Percentiles rank a stretch among this genome's conserved stretches.
phyloP scores from a whole-genome alignment of 2,888 invertebrate species.

The Parelbella ahira region DNA sequence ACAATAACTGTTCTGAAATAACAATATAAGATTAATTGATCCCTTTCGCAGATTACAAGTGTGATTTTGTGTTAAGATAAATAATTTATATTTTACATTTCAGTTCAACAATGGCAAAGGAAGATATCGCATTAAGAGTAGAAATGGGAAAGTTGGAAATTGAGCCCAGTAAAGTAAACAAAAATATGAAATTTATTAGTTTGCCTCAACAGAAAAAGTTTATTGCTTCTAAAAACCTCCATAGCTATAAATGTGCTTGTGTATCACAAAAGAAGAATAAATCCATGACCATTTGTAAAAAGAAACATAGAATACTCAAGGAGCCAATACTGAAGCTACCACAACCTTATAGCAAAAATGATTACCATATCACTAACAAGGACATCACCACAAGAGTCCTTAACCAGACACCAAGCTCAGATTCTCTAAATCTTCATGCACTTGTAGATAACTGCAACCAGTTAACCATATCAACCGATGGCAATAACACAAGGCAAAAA shows the following conservation, averaged over 20 bases:
- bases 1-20: too few relatives aligned
- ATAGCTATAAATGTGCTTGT: constrained; percentile 53
- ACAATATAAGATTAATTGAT: too few relatives aligned
- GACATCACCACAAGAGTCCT: constrained; percentile 26
- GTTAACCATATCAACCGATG: constrained; percentile 57
- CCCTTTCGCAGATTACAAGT: too few relatives aligned
- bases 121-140: constrained; percentile 72
- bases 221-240: constrained; percentile 28
- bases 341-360: constrained; percentile 40
- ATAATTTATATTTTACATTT: too few relatives aligned
- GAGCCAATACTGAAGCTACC: constrained; percentile 80
- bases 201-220: constrained; percentile 32
- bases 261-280: constrained; percentile 42
- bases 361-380: constrained; percentile 34
- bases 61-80: too few relatives aligned
- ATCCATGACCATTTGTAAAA: constrained; percentile 53
- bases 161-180: constrained; percentile 57
- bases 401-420: constrained; percentile 37
- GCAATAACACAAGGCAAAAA: constrained; percentile 29
- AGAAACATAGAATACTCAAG: constrained; percentile 72
- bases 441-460: constrained; percentile 70
- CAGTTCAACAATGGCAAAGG: constrained; percentile 54
- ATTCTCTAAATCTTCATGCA: constrained; percentile 56
- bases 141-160: constrained; percentile 81
- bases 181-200: constrained; percentile 41